These are phyloP conservation scores for Brachyhypopomus gauderio DNA, from an alignment of 2,113 vertebrate genomes.

Conservation along the genomic window DNA sequence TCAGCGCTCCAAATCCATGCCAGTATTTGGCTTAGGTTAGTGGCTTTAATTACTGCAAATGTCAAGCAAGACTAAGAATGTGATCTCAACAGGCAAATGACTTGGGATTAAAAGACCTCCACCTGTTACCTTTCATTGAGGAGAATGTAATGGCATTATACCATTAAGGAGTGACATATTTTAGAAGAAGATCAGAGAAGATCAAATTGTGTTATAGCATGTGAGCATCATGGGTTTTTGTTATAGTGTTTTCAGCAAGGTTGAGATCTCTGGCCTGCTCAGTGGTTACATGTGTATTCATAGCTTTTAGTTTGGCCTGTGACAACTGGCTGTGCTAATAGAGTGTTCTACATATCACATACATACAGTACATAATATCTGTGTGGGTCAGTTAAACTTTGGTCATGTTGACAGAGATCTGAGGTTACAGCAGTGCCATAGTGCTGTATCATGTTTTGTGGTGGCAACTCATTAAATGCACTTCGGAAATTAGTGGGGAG, in stretches of 20 bases:
- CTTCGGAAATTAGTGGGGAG: not conserved
- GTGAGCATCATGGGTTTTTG: no score
- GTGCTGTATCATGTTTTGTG: not conserved
- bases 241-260: not conserved
- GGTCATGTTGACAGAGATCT: not conserved
- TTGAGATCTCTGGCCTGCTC: not conserved
- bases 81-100: conserved; percentile 44
- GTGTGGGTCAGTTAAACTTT: no score
- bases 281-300: not conserved
- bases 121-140: conserved; percentile 3
- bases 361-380: no score
- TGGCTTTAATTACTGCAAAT: conserved; percentile 58
- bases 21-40: conserved; percentile 38
- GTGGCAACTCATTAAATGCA: conserved; percentile 11
- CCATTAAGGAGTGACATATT: no score
- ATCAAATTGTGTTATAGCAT: no score
- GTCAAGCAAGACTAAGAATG: conserved; percentile 44
- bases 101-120: conserved; percentile 3
- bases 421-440: not conserved
- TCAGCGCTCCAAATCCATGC: conserved; percentile 30
- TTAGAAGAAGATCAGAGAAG: no score
- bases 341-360: no score
- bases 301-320: not conserved
- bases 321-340: no score
- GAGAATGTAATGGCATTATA: not conserved